A percentile compares a stretch with the other conserved stretches of the same genome.
phyloP scores from a whole-genome alignment of 2,113 vertebrate species.

The Syrrhaptes paradoxus region DNA sequence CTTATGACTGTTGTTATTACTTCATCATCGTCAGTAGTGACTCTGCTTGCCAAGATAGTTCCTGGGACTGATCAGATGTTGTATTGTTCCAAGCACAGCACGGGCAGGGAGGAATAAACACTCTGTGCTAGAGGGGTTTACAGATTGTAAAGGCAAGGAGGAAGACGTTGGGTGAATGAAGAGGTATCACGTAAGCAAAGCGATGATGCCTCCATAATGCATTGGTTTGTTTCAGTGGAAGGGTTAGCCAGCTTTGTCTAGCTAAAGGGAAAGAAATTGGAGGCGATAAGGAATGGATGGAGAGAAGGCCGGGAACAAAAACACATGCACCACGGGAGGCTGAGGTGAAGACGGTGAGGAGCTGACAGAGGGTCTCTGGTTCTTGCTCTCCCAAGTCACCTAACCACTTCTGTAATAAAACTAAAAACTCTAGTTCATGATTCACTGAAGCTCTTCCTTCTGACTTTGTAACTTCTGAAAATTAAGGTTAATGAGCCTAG shows the following conservation, averaged over 20 bases:
- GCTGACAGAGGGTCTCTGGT: neutral
- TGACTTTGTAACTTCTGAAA: neutral
- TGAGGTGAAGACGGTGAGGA: neutral
- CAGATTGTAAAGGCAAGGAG: neutral
- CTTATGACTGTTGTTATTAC: neutral
- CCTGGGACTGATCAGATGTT: neutral
- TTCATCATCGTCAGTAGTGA: neutral
- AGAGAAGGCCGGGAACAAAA: neutral
- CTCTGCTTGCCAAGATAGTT: neutral
- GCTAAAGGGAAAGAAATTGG: neutral
- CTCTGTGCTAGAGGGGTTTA: accelerated
- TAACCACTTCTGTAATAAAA: neutral
- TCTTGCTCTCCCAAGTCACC: neutral
- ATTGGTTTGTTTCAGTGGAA: neutral
- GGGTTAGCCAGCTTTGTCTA: neutral
- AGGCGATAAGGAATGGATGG: neutral
- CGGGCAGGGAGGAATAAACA: neutral
- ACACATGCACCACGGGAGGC: accelerated
- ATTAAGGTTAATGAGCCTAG: neutral
- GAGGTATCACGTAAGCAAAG: neutral
- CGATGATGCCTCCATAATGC: neutral
- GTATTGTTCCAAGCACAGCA: neutral
- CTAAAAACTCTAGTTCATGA: neutral
- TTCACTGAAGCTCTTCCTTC: neutral
- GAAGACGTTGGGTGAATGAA: neutral